phyloP scores from a whole-genome alignment of 2,888 invertebrate species.

The Callosobruchus maculatus region DNA sequence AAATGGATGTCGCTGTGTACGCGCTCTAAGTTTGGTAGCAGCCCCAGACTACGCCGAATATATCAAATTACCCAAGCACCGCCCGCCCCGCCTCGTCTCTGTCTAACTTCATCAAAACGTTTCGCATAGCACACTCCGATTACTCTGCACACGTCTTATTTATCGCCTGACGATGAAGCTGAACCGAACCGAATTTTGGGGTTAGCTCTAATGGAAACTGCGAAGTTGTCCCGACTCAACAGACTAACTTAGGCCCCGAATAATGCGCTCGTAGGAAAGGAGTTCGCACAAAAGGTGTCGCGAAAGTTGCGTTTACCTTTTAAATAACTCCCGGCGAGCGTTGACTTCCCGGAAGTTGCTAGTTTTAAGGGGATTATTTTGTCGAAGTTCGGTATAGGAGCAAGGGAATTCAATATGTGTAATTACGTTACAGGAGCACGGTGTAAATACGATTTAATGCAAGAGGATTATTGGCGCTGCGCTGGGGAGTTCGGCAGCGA shows the following conservation, averaged over 20 bases:
- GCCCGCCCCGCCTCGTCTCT: background rate
- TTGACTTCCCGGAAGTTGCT: background rate
- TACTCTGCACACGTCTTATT: background rate
- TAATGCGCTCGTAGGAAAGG: background rate
- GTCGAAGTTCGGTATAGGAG: background rate
- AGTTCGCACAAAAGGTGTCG: background rate
- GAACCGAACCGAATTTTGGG: background rate
- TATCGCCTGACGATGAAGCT: background rate
- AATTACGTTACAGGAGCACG: background rate
- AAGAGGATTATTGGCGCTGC: background rate
- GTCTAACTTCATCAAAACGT: background rate
- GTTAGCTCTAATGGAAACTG: background rate
- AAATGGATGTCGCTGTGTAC: no score
- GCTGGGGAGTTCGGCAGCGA: background rate
- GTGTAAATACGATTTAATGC: background rate
- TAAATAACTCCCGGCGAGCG: background rate
- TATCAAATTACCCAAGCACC: background rate
- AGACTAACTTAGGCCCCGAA: background rate
- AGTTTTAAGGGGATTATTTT: background rate
- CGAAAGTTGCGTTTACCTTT: background rate
- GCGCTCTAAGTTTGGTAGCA: no score
- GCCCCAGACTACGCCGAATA: background rate
- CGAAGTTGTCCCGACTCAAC: background rate
- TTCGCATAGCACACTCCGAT: background rate
- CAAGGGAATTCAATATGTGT: background rate